phyloP scores from a whole-genome alignment of 2,888 invertebrate species.

The Lycaena phlaeas region DNA sequence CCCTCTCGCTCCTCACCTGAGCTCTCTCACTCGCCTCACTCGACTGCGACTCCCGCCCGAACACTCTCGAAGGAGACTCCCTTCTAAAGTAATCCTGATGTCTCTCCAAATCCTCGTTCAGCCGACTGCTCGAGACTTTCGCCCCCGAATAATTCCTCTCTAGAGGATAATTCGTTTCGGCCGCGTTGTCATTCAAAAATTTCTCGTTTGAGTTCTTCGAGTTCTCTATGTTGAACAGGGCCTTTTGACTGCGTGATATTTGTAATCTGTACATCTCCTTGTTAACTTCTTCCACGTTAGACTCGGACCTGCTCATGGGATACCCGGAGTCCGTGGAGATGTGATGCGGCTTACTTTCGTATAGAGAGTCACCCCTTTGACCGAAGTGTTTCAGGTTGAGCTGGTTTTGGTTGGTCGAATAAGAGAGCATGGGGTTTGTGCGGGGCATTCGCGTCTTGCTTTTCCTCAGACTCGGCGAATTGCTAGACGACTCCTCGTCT shows the following conservation, averaged over 20 bases:
- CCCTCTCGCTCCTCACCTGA: conserved; percentile 41
- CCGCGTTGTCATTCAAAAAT: conserved; percentile 45
- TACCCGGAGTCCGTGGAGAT: conserved; percentile 60
- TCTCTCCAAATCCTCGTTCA: conserved; percentile 62
- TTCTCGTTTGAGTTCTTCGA: conserved; percentile 56
- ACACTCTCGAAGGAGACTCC: conserved; percentile 49
- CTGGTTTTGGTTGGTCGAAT: conserved; percentile 62
- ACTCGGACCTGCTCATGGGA: conserved; percentile 64
- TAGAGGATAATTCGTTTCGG: conserved; percentile 61
- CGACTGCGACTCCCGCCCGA: conserved; percentile 48
- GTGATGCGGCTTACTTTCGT: conserved; percentile 63
- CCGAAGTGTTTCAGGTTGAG: conserved; percentile 64
- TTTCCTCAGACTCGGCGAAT: conserved; percentile 65
- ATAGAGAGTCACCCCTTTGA: conserved; percentile 56
- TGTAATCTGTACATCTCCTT: conserved; percentile 69
- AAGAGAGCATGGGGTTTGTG: conserved; percentile 73
- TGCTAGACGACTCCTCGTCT: conserved; percentile 62
- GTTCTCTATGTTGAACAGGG: conserved; percentile 62
- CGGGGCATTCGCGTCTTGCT: conserved; percentile 71
- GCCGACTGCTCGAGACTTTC: conserved; percentile 55
- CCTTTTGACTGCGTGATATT: conserved; percentile 65
- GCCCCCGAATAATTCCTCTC: conserved; percentile 61
- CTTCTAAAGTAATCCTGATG: conserved; percentile 52
- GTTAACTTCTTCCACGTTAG: conserved; percentile 67
- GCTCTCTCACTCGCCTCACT: conserved; percentile 54